Evolutionary conservation across 2,113 vertebrate genomes (phyloP).

Genomic region (Willisornis vidua): DNA sequence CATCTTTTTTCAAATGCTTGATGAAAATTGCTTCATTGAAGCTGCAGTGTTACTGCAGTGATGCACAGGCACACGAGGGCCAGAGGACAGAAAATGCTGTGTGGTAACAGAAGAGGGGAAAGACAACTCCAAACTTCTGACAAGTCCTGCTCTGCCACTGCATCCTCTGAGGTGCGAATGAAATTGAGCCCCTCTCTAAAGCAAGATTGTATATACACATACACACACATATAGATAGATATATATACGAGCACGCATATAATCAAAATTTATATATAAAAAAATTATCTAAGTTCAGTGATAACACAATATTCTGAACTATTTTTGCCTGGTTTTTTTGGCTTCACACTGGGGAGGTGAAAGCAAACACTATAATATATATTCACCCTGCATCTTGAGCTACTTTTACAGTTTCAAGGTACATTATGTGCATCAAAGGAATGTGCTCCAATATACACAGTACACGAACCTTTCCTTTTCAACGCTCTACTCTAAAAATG

Average conservation of each 20-base stretch:
- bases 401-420: neutral
- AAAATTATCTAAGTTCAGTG: neutral
- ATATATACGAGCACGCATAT: neutral
- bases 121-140: neutral
- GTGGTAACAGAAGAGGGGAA: neutral
- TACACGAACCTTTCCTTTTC: neutral
- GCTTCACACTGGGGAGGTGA: neutral
- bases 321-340: neutral
- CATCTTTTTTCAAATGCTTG: neutral
- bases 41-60: neutral
- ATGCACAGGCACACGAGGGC: neutral
- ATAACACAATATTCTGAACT: neutral
- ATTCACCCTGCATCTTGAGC: neutral
- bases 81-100: neutral
- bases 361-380: neutral
- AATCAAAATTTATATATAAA: neutral
- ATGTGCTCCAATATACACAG: neutral
- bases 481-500: neutral
- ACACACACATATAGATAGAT: neutral
- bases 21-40: neutral
- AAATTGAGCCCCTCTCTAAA: neutral
- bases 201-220: neutral
- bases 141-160: neutral
- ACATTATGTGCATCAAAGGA: neutral
- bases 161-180: neutral